Evolutionary conservation across 1,140 invertebrate genomes (phyloP).

Genomic region (Dendrolimus punctatus): DNA sequence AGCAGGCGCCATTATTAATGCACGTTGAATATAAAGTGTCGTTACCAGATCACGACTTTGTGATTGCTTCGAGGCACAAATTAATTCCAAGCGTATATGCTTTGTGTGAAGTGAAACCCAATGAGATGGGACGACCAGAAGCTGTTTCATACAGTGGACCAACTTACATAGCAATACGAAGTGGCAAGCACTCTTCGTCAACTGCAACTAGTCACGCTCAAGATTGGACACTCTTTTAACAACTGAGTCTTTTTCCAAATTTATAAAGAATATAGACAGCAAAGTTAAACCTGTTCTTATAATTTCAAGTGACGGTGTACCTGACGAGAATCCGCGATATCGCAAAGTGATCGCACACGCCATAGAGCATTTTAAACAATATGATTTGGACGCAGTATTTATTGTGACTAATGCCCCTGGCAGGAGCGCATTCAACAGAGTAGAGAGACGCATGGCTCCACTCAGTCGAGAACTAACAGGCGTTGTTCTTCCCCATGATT

Average conservation of each 20-base stretch:
- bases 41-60: conserved; percentile 22
- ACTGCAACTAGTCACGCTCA: conserved; percentile 35
- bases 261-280: conserved; percentile 19
- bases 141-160: too few relatives aligned
- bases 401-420: conserved; percentile 54
- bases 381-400: conserved; percentile 57
- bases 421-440: conserved; percentile 32
- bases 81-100: conserved; percentile 57
- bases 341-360: conserved; percentile 35
- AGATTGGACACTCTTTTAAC: conserved; percentile 33
- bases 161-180: too few relatives aligned
- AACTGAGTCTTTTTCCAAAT: conserved; percentile 21
- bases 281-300: conserved; percentile 42
- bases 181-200: conserved; percentile 10
- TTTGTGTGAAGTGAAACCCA: too few relatives aligned
- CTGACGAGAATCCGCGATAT: conserved; percentile 60
- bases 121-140: too few relatives aligned
- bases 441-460: conserved; percentile 36
- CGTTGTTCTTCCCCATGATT: conserved; percentile 30
- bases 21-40: conserved; percentile 52
- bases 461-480: conserved; percentile 30
- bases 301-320: conserved; percentile 43
- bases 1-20: conserved; percentile 47
- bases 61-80: conserved; percentile 49
- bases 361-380: conserved; percentile 41